Percentiles rank a stretch among this genome's conserved stretches.
phyloP scores from a whole-genome alignment of 2,888 invertebrate species.

The Agrenia bidenticulata region DNA sequence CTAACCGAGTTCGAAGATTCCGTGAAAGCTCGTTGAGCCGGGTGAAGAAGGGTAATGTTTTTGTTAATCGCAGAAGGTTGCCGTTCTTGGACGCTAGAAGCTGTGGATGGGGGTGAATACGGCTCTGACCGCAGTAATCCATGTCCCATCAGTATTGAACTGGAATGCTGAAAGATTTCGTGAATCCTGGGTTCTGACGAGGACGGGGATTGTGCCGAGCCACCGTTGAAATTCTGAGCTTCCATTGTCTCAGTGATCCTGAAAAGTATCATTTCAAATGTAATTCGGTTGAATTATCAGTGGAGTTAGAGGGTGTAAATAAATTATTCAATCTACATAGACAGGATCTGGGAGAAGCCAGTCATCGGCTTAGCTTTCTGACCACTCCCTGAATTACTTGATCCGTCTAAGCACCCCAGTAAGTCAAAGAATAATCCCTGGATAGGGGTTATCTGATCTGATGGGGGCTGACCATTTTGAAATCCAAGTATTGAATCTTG shows the following conservation, averaged over 20 bases:
- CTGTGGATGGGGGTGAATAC: too few species aligned
- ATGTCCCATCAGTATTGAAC: too few species aligned
- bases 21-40: too few species aligned
- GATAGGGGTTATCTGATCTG: conserved; percentile 1
- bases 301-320: not conserved
- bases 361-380: conserved; percentile 31
- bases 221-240: not conserved
- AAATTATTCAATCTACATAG: conserved; percentile 21
- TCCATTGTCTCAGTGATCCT: conserved; percentile 1
- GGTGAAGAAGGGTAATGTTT: too few species aligned
- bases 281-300: not conserved
- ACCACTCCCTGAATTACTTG: conserved; percentile 11
- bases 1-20: too few species aligned
- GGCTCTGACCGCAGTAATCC: too few species aligned
- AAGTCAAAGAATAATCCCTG: conserved; percentile 30
- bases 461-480: not conserved
- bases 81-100: too few species aligned
- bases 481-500: too few species aligned
- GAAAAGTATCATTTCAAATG: not conserved
- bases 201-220: too few species aligned
- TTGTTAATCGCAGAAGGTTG: too few species aligned
- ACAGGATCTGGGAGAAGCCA: conserved; percentile 32
- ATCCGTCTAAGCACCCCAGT: conserved; percentile 22
- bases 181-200: too few species aligned
- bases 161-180: too few species aligned